Conservation (phyloP, 2,888 invertebrate genomes). For the Anarsia innoxiella region DNA sequence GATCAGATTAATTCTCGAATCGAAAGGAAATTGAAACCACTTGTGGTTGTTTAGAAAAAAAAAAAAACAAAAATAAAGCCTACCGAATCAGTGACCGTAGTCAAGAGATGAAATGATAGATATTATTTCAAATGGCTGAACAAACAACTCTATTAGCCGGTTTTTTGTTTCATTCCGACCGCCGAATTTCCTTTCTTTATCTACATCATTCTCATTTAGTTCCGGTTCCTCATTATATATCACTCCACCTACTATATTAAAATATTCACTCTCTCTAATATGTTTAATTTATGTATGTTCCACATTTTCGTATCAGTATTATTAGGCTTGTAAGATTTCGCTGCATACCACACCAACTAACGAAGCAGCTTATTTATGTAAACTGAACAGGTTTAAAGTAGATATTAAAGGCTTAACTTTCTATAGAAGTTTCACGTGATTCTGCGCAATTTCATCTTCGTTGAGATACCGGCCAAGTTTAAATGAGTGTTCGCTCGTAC, state of each 20-base stretch:
- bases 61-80: slow-evolving; percentile 8
- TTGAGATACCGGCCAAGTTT: slow-evolving; percentile 15
- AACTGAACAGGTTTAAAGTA: slow-evolving; percentile 45
- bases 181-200: slow-evolving; percentile 8
- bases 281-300: slow-evolving; percentile 43
- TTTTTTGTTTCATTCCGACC: slow-evolving; percentile 4
- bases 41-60: slow-evolving; percentile 5
- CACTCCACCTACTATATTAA: slow-evolving; percentile 22
- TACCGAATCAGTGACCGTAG: slow-evolving; percentile 3
- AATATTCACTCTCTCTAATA: slow-evolving; percentile 36
- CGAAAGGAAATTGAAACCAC: slow-evolving; percentile 22
- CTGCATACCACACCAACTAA: slow-evolving; percentile 27
- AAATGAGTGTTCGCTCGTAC: slow-evolving; percentile 1
- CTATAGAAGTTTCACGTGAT: slow-evolving; percentile 47
- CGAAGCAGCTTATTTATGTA: slow-evolving; percentile 28
- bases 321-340: slow-evolving; percentile 36
- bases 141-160: slow-evolving; percentile 11
- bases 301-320: slow-evolving; percentile 41
- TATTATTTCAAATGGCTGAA: slow-evolving; percentile 11
- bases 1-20: slow-evolving; percentile 17
- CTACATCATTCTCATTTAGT: slow-evolving; percentile 8
- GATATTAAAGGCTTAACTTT: slow-evolving; percentile 45
- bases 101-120: slow-evolving; percentile 10
- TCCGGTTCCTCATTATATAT: slow-evolving; percentile 20
- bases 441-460: slow-evolving; percentile 43